A percentile compares a stretch with the other conserved stretches of the same genome.
These are phyloP conservation scores for Eugnorisma glareosa DNA, from an alignment of 2,888 invertebrate genomes.

Conservation along the genomic window DNA sequence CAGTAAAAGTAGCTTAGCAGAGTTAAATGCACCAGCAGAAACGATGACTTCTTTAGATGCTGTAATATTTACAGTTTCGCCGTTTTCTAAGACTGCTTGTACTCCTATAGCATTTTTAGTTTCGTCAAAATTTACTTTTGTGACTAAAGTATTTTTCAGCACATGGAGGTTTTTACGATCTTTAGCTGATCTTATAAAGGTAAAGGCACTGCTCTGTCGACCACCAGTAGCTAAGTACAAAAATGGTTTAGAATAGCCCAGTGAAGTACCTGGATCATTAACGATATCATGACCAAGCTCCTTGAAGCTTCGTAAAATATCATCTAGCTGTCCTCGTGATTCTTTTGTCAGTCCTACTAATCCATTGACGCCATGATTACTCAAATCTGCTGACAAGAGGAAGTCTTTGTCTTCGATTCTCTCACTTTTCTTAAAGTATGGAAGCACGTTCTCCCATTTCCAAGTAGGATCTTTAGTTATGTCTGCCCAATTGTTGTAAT, in stretches of 20 bases:
- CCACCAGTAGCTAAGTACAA: slow-evolving; percentile 13
- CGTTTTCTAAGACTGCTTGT: slow-evolving; percentile 28
- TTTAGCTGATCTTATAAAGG: slow-evolving; percentile 40
- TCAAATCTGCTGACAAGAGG: slow-evolving; percentile 15
- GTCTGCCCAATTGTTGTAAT: slow-evolving; percentile 92
- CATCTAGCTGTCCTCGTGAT: background rate
- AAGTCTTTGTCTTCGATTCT: slow-evolving; percentile 33
- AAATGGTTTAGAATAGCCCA: slow-evolving; percentile 44
- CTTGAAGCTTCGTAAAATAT: slow-evolving; percentile 39
- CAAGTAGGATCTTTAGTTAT: slow-evolving; percentile 85
- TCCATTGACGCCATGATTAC: slow-evolving; percentile 45
- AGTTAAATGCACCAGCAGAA: slow-evolving; percentile 90
- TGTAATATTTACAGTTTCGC: slow-evolving; percentile 40
- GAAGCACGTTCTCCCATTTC: slow-evolving; percentile 60
- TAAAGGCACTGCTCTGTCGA: slow-evolving; percentile 41
- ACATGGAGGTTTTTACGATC: slow-evolving; percentile 60
- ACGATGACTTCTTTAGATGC: slow-evolving; percentile 91
- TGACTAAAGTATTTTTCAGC: slow-evolving; percentile 61
- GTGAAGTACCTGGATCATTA: slow-evolving; percentile 39
- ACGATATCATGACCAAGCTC: slow-evolving; percentile 44
- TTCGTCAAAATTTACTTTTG: slow-evolving; percentile 58
- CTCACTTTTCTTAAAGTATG: slow-evolving; percentile 59
- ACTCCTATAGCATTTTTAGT: slow-evolving; percentile 62
- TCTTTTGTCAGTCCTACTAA: slow-evolving; percentile 40
- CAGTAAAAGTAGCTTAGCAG: slow-evolving; percentile 91